These are phyloP conservation scores for Zhuqinia jingwanae DNA, from an alignment of 2,888 invertebrate genomes.

Conservation along the genomic window DNA sequence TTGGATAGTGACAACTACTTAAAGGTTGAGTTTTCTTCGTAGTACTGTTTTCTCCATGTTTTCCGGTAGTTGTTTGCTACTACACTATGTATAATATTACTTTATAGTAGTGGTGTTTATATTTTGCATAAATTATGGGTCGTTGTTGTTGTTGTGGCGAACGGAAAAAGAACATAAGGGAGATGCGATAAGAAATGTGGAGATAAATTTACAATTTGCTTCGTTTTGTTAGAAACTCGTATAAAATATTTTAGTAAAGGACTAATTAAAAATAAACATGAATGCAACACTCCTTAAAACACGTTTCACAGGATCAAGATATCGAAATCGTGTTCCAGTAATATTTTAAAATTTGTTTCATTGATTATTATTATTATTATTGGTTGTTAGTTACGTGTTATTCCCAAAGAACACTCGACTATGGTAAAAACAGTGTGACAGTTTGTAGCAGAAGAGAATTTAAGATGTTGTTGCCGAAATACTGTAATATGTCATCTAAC, in stretches of 20 bases:
- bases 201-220: conserved; percentile 37
- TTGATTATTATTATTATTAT: no score
- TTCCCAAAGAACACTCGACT: no score
- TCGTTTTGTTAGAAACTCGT: no score
- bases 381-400: no score
- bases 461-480: not conserved
- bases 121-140: not conserved
- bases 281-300: conserved; percentile 19
- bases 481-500: no score
- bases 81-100: not conserved
- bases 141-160: not conserved
- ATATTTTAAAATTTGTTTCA: no score
- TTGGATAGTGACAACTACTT: conserved; percentile 53
- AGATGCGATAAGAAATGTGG: not conserved
- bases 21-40: conserved; percentile 61
- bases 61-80: not conserved
- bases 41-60: conserved; percentile 47
- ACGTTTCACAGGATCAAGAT: no score
- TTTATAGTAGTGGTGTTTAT: not conserved
- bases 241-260: not conserved
- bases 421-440: no score
- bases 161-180: not conserved
- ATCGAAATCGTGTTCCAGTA: no score
- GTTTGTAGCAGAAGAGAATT: not conserved
- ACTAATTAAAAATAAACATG: not conserved